Evolutionary conservation across 2,113 vertebrate species (phyloP).

Genomic region (Ailuropoda melanoleuca): DNA sequence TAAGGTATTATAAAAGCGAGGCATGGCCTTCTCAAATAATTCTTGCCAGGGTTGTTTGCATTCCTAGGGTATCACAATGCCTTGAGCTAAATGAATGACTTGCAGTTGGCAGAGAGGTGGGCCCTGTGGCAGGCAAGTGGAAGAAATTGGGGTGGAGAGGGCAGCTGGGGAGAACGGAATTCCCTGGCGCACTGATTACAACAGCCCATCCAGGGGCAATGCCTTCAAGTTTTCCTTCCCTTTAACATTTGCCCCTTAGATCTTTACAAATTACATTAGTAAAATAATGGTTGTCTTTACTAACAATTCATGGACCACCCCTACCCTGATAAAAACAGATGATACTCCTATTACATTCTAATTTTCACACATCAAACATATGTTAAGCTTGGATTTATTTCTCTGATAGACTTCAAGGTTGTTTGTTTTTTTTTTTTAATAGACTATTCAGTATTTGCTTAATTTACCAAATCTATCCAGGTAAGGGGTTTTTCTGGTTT

Average conservation of each 20-base stretch:
- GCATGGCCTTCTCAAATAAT: neutral
- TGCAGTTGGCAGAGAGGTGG: too few relatives aligned
- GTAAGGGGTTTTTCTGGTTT: neutral
- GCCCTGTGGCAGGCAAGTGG: neutral
- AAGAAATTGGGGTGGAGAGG: neutral
- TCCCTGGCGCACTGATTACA: neutral
- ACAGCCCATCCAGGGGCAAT: neutral
- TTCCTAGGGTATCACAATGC: neutral
- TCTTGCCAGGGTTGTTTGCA: neutral
- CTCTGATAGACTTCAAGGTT: neutral
- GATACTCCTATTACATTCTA: neutral
- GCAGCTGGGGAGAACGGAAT: accelerated
- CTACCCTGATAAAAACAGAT: neutral
- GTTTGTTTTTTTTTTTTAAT: neutral
- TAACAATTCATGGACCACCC: neutral
- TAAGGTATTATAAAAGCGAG: neutral
- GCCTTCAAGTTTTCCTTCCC: neutral
- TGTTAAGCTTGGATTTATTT: neutral
- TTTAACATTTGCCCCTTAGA: neutral
- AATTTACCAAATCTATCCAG: neutral
- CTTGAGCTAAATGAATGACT: neutral
- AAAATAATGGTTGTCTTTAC: neutral
- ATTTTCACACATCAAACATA: constrained; percentile 11
- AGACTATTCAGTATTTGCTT: neutral
- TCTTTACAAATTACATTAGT: neutral